Percentiles rank a stretch among this genome's conserved stretches.
phyloP scores from a whole-genome alignment of 2,888 invertebrate genomes.

The Zygogramma bicolorata region DNA sequence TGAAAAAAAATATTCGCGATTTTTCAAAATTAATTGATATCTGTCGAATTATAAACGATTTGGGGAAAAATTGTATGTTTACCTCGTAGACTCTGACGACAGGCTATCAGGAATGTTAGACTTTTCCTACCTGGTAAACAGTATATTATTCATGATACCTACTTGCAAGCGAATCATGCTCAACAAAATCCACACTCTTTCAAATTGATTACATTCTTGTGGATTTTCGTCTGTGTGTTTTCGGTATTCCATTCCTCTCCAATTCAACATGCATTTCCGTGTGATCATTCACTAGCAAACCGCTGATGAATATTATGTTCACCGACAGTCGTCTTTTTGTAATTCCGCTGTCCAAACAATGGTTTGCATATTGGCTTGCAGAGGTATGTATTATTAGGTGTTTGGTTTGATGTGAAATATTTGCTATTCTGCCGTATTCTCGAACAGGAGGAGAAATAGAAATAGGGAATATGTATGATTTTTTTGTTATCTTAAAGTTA shows the following conservation, averaged over 20 bases:
- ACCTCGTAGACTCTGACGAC: too few species aligned
- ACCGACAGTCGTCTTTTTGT: slow-evolving; percentile 14
- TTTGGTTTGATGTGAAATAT: not conserved
- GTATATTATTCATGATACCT: too few species aligned
- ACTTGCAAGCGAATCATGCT: not conserved
- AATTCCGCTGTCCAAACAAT: not conserved
- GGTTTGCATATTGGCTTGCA: not conserved
- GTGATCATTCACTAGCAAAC: slow-evolving; percentile 12
- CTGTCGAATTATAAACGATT: too few species aligned
- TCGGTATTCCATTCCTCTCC: slow-evolving; percentile 10
- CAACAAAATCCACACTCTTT: not conserved
- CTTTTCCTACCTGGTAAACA: too few species aligned
- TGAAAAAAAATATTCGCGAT: too few species aligned
- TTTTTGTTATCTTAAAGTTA: too few species aligned
- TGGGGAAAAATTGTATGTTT: too few species aligned
- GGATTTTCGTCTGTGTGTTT: slow-evolving; percentile 21
- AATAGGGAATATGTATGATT: too few species aligned
- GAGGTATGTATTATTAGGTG: not conserved
- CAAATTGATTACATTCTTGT: slow-evolving; percentile 23
- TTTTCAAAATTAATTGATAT: too few species aligned
- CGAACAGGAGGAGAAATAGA: not conserved
- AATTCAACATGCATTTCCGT: not conserved
- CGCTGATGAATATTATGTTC: slow-evolving; percentile 17
- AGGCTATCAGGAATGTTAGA: too few species aligned
- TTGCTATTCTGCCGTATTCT: not conserved